phyloP scores from a whole-genome alignment of 2,888 invertebrate genomes.

The Chloroclystis v-ata region DNA sequence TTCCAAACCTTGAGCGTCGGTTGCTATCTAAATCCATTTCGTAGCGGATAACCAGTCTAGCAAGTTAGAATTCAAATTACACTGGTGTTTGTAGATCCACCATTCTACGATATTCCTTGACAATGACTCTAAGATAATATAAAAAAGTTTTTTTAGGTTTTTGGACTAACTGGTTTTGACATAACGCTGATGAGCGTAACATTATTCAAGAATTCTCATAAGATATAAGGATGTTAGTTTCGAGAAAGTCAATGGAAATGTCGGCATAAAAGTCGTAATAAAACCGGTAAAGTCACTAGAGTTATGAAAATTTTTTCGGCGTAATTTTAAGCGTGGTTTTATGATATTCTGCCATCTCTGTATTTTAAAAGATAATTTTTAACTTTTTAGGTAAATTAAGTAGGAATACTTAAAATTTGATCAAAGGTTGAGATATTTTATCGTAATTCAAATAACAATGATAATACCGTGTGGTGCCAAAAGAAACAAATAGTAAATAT shows the following conservation, averaged over 20 bases:
- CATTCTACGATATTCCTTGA: conserved; percentile 20
- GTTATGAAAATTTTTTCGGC: no score
- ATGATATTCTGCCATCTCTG: no score
- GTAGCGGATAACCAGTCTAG: conserved; percentile 12
- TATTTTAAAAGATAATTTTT: no score
- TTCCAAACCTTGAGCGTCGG: conserved; percentile 13
- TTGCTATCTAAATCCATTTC: conserved; percentile 13
- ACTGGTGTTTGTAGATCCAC: neutral
- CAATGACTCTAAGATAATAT: conserved; percentile 11
- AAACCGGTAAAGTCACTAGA: no score
- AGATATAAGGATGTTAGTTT: conserved; percentile 1
- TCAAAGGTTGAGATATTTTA: no score
- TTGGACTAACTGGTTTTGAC: conserved; percentile 13
- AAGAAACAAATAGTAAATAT: no score
- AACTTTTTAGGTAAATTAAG: no score
- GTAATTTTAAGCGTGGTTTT: no score
- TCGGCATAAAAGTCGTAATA: no score
- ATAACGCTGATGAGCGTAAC: conserved; percentile 7
- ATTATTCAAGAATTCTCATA: conserved; percentile 7
- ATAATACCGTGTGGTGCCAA: no score
- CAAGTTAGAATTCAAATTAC: conserved; percentile 15
- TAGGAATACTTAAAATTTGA: no score
- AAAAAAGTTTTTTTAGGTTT: conserved; percentile 3
- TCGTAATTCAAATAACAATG: no score
- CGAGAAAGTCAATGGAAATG: neutral